Base-by-base conservation (phyloP, 2,113 vertebrate genomes). In the Heliornis fulica region DNA sequence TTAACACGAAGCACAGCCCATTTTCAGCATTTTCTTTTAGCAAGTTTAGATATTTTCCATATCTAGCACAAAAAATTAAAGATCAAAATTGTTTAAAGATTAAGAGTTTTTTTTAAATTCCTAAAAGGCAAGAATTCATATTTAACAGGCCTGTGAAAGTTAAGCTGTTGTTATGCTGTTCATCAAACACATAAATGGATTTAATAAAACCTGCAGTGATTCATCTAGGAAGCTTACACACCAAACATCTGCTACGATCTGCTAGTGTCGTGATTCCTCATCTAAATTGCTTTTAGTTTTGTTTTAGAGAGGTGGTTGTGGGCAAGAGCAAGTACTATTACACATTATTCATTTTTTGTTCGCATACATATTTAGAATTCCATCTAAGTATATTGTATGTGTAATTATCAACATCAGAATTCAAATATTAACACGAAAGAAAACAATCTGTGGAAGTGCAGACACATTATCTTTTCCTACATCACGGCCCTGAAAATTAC, bases 31-130 rank as follows among this genome's bases (percentile, higher is more conserved):
- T 96, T 32, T 98, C 98, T 63, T 97, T 95, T 28, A 99, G 92
- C 9, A 99, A 92, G 71, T 96, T 97, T 28, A 99, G 98, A 57
- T 96, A 96, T 72, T 97, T 97, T 61, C 99, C 99, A 28, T 99
- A 99, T 68, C 99, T 99, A 93, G 6, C 70, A 93, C 63, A 96
- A 92, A 63, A 32, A 76, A 38, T 60, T 66, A 28, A 77, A 82
- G 57, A 5, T 0, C 3, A 45, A 45, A 57, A 83, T 14, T 38
- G 5, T 69, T 87, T 71, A 87, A 90, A 38, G 12, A 15, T 57
- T 53, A 68, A 40, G 15, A 38, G 9, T 5, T 7, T 77, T 59
- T 61, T 83, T 61, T 20, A 10, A 51, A 34, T 48, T 54, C 9
- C 38, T 63, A 46, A 50, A 45, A 83, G 56, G 3, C 13, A 89